Conservation (phyloP, 92 coral and sea anemone genomes). For the Epizoanthus scotinus region DNA sequence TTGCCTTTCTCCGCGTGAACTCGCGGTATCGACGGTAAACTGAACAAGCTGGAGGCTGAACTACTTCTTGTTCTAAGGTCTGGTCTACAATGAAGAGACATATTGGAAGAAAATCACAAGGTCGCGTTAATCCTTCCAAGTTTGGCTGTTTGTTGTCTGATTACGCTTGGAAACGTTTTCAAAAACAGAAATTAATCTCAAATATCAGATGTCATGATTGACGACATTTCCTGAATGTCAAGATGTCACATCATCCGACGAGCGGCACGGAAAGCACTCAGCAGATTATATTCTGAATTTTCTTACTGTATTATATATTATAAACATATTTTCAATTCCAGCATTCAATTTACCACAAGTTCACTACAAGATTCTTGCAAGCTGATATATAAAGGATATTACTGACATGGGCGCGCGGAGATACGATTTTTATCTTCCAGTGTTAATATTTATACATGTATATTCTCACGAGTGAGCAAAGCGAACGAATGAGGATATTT, state of each 20-base stretch:
- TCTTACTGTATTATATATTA: neutral
- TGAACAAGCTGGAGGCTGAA: slow-evolving; percentile 73
- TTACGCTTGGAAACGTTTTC: neutral
- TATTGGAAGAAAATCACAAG: neutral
- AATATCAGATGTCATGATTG: neutral
- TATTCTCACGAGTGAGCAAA: too few species aligned
- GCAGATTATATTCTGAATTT: too few species aligned
- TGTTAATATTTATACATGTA: too few species aligned
- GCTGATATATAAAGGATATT: too few species aligned
- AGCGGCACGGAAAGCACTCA: neutral
- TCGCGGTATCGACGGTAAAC: slow-evolving; percentile 61
- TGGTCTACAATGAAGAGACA: slow-evolving; percentile 20
- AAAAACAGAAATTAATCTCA: neutral
- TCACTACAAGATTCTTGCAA: too few species aligned
- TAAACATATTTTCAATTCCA: neutral
- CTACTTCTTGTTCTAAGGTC: slow-evolving; percentile 58
- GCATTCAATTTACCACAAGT: too few species aligned
- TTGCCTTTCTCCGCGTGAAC: slow-evolving; percentile 58
- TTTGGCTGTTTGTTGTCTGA: neutral
- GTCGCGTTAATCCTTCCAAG: neutral
- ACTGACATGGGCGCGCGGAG: too few species aligned
- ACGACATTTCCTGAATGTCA: slow-evolving; percentile 17
- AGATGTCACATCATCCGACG: neutral
- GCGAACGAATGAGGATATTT: too few species aligned
- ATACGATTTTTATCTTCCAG: too few species aligned